These are phyloP conservation scores for Archivesica marissinica DNA, from an alignment of 1,140 invertebrate genomes.

Conservation along the genomic window DNA sequence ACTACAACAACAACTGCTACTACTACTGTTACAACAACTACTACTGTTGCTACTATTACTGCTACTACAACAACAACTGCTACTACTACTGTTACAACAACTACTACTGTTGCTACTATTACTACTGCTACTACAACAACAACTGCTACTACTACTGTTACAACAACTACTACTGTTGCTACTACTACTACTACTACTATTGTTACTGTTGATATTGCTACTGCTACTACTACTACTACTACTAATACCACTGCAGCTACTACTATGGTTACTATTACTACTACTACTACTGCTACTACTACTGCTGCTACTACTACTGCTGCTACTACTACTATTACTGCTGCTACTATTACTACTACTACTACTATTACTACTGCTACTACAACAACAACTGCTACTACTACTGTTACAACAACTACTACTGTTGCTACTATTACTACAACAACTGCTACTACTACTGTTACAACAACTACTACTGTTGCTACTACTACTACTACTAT, in stretches of 20 bases:
- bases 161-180: slow-evolving; percentile 17
- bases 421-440: not conserved
- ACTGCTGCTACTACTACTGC: slow-evolving; percentile 22
- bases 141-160: not conserved
- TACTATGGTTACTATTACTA: slow-evolving; percentile 12
- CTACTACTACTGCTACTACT: not conserved
- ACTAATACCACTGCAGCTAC: slow-evolving; percentile 8
- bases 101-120: not conserved
- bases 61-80: not conserved
- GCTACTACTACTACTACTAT: slow-evolving; percentile 24
- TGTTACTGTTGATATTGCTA: slow-evolving; percentile 11
- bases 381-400: slow-evolving; percentile 5
- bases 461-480: not conserved
- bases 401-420: slow-evolving; percentile 8
- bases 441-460: slow-evolving; percentile 10
- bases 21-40: too few species aligned
- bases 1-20: too few species aligned
- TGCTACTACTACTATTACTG: not conserved
- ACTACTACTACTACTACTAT: slow-evolving; percentile 25
- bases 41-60: too few species aligned
- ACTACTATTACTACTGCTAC: slow-evolving; percentile 26
- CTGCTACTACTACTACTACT: slow-evolving; percentile 22
- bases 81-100: slow-evolving; percentile 2
- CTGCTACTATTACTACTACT: slow-evolving; percentile 31
- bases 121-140: slow-evolving; percentile 13